Evolutionary conservation across 2,888 invertebrate species (phyloP).

Genomic region (Folsomia candida): DNA sequence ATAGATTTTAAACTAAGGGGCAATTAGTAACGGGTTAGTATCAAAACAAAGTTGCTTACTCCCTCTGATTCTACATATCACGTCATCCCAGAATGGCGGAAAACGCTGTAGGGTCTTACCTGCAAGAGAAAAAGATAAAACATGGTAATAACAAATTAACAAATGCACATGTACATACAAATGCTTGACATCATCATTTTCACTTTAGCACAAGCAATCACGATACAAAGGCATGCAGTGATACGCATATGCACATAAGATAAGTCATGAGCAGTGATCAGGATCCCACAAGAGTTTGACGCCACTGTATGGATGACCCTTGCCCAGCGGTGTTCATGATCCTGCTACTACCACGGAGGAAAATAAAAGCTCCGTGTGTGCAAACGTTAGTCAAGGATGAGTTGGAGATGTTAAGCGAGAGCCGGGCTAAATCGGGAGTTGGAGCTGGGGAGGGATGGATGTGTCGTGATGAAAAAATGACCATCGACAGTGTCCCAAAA

Average conservation of each 20-base stretch:
- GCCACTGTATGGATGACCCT: not conserved
- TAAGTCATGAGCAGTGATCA: too few species aligned
- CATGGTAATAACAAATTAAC: too few species aligned
- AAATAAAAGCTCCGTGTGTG: not conserved
- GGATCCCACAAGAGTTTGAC: too few species aligned
- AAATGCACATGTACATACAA: too few species aligned
- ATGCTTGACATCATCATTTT: too few species aligned
- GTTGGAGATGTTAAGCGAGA: not conserved
- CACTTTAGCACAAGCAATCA: not conserved
- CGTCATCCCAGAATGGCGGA: slow-evolving; percentile 19
- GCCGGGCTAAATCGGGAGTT: slow-evolving; percentile 4
- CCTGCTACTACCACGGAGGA: not conserved
- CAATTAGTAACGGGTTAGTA: not conserved
- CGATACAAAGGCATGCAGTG: too few species aligned
- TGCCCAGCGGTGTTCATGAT: not conserved
- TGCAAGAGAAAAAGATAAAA: slow-evolving; percentile 1
- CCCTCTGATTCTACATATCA: slow-evolving; percentile 14
- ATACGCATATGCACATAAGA: too few species aligned
- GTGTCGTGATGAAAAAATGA: slow-evolving; percentile 6
- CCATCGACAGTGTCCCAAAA: slow-evolving; percentile 3
- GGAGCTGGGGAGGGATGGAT: slow-evolving; percentile 6
- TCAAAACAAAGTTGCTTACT: slow-evolving; percentile 13
- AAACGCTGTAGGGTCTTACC: slow-evolving; percentile 15
- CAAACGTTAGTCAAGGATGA: not conserved
- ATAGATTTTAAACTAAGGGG: not conserved